phyloP scores from a whole-genome alignment of 92 coral and sea anemone species.

The Zoanthus gigantus region DNA sequence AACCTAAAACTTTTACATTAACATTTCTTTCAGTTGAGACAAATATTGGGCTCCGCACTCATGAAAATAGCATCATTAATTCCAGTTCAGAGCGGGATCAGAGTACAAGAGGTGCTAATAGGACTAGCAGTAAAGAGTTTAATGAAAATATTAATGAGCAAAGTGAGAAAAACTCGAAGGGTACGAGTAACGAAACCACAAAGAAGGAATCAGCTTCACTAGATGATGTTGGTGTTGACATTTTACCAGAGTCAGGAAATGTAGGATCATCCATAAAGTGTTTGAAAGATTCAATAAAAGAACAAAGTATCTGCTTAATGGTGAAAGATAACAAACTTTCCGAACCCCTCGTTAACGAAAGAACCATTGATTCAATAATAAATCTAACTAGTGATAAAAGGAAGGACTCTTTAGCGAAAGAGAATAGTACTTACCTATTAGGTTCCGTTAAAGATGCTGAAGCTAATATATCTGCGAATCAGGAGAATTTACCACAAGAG shows the following conservation, averaged over 20 bases:
- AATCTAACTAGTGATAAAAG: not conserved
- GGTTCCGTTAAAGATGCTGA: not conserved
- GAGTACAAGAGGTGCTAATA: not conserved
- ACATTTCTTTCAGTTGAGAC: constrained; percentile 25
- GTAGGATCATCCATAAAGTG: constrained; percentile 7
- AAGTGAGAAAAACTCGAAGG: not conserved
- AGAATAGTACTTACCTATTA: not conserved
- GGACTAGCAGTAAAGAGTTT: not conserved
- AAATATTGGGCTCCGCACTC: not conserved
- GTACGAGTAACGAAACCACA: not conserved
- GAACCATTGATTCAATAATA: constrained; percentile 2
- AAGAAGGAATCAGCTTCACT: constrained; percentile 11
- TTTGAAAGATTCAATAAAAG: not conserved
- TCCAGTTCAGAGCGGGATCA: not conserved
- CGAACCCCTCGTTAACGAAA: not conserved
- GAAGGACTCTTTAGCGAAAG: not conserved
- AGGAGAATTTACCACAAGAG: not conserved
- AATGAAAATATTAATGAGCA: not conserved
- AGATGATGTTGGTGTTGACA: constrained; percentile 28
- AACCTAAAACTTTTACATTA: not conserved
- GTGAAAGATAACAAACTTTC: not conserved
- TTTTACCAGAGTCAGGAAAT: constrained; percentile 11
- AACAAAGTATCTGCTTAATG: not conserved
- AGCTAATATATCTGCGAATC: not conserved
- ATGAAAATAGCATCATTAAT: constrained; percentile 2